Percentiles rank a stretch among this genome's conserved stretches.
phyloP scores from a whole-genome alignment of 2,113 vertebrate genomes.

The Camelus dromedarius region DNA sequence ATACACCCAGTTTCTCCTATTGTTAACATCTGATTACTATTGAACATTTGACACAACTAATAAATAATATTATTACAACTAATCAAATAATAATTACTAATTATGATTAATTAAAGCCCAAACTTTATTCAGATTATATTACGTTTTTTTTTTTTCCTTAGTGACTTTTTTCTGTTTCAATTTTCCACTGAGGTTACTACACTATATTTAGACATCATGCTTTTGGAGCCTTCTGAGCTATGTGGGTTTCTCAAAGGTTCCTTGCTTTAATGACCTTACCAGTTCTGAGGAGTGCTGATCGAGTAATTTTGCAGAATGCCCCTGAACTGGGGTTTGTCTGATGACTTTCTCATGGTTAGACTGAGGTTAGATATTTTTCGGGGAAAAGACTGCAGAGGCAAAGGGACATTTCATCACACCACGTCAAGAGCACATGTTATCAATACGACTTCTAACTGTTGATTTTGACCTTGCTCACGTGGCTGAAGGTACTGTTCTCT shows the following conservation, averaged over 20 bases:
- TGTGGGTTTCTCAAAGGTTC: neutral
- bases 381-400: neutral
- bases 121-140: neutral
- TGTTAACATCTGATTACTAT: neutral
- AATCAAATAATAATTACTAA: neutral
- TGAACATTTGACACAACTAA: neutral
- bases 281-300: neutral
- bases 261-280: neutral
- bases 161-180: neutral
- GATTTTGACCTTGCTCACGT: neutral
- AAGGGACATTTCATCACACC: neutral
- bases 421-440: neutral
- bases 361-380: neutral
- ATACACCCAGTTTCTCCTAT: neutral
- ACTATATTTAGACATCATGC: neutral
- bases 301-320: neutral
- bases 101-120: neutral
- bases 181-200: neutral
- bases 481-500: neutral
- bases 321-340: neutral
- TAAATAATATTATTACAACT: neutral
- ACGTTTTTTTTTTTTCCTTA: rapidly evolving
- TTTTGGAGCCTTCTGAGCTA: neutral
- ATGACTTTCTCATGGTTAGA: neutral
- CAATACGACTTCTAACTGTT: neutral